phyloP scores from a whole-genome alignment of 1,140 invertebrate species.

The Argopecten irradians region DNA sequence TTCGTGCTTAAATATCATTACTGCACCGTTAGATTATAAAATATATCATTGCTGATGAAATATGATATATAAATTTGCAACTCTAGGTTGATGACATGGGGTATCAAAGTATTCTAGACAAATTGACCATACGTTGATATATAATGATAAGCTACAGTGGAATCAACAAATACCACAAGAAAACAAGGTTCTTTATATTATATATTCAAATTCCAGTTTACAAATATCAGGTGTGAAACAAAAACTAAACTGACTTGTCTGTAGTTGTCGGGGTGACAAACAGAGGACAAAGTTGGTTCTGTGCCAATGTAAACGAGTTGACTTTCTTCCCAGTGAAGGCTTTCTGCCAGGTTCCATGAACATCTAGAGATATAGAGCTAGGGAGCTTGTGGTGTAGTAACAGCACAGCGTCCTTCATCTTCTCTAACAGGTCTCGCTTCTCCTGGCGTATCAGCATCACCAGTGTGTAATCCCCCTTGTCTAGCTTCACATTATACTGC shows the following conservation, averaged over 20 bases:
- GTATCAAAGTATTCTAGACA: background rate
- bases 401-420: slow-evolving; percentile 85
- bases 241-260: slow-evolving; percentile 82
- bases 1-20: too few species aligned
- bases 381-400: slow-evolving; percentile 87
- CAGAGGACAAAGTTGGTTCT: slow-evolving; percentile 83
- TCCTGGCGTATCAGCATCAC: slow-evolving; percentile 93
- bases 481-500: slow-evolving; percentile 90
- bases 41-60: too few species aligned
- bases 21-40: too few species aligned
- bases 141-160: background rate
- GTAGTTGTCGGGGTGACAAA: slow-evolving; percentile 86
- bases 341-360: slow-evolving; percentile 82
- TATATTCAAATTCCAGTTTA: background rate
- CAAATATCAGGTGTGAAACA: background rate
- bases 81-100: too few species aligned
- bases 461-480: slow-evolving; percentile 96
- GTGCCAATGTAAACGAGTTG: slow-evolving; percentile 80
- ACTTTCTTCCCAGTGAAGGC: slow-evolving; percentile 87
- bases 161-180: background rate
- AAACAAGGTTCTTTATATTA: background rate
- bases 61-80: too few species aligned
- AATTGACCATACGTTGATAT: background rate
- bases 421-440: slow-evolving; percentile 90
- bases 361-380: slow-evolving; percentile 85